phyloP scores from a whole-genome alignment of 2,888 invertebrate species.

The Dioctria linearis region DNA sequence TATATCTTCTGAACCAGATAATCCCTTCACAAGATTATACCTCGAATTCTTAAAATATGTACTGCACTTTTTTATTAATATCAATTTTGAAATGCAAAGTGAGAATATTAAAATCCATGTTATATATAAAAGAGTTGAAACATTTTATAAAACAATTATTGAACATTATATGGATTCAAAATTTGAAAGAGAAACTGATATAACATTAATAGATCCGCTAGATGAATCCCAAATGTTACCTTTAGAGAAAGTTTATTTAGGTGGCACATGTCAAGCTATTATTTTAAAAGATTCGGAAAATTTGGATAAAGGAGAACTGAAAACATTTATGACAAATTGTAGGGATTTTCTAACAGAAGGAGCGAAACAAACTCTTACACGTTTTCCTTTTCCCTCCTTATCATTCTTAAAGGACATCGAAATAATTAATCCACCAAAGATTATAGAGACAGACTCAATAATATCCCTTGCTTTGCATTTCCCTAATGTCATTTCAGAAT shows the following conservation, averaged over 20 bases:
- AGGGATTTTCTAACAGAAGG: background rate
- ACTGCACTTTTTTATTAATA: background rate
- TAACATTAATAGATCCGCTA: background rate
- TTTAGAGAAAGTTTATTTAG: background rate
- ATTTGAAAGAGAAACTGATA: background rate
- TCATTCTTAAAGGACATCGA: background rate
- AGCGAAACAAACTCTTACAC: background rate
- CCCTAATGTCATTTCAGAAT: background rate
- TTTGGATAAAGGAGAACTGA: background rate
- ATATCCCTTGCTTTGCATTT: background rate
- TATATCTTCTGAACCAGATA: too few relatives aligned
- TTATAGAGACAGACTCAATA: constrained; percentile 1
- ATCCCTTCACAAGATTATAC: too few relatives aligned
- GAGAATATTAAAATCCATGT: constrained; percentile 12
- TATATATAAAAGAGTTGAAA: background rate
- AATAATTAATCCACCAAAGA: constrained; percentile 1
- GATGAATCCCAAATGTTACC: background rate
- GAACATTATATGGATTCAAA: constrained; percentile 5
- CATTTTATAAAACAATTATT: constrained; percentile 6
- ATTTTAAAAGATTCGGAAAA: background rate
- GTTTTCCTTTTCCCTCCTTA: background rate
- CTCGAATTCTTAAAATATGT: too few relatives aligned
- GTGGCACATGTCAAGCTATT: background rate
- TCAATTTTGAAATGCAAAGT: background rate
- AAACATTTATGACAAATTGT: background rate